Base-by-base conservation (phyloP, 2,888 invertebrate species). In the Eupithecia abbreviata region DNA sequence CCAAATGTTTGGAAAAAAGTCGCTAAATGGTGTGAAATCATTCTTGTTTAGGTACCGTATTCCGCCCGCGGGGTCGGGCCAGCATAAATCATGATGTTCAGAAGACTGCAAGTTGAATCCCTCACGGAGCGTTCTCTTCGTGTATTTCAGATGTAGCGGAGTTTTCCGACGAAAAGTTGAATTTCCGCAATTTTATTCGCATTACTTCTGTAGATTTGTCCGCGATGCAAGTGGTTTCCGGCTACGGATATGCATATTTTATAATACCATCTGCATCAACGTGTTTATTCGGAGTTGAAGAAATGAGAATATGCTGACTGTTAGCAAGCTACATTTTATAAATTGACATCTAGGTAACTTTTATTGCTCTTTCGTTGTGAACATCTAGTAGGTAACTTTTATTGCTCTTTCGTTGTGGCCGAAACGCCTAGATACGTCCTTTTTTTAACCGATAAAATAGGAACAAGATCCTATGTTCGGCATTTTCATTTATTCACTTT, bases 11-110 rank as follows among this genome's bases (percentile, higher is more conserved):
- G 80, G 83, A 84, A 84, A 83, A 82, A 84, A 84, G 75, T 80
- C 81, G 83, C 86, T 89, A 90, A 90, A 90, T 89, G 88, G 87
- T 89, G 89, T 89, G 88, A 88, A 89, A 90, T 89, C 87, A 89
- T 88, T 87, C 85, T 86, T 90, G 88, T 90, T 90, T 90, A 30
- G 30, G 30, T 30, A 88, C 87, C 85, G 85, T 85, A 79, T 74
- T 78, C 82, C 81, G 82, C 82, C 80, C 74, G 80, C 74, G 79
- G 62, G 81, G 79, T 81, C 76, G 81, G 82, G 77, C 77, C 86
- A 88, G 77, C 86, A 88, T 91, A 89, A 90, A 89, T 90, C 90
- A 89, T 87, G 86, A 90, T 89, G 89, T 89, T 89, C 3, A 85
- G 87, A 85, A 86, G 83, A 81, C 82, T 83, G 81, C 83, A 81